A percentile compares a stretch with the other conserved stretches of the same genome.
Conservation (phyloP, 1,140 invertebrate genomes). For the Contarinia nasturtii region DNA sequence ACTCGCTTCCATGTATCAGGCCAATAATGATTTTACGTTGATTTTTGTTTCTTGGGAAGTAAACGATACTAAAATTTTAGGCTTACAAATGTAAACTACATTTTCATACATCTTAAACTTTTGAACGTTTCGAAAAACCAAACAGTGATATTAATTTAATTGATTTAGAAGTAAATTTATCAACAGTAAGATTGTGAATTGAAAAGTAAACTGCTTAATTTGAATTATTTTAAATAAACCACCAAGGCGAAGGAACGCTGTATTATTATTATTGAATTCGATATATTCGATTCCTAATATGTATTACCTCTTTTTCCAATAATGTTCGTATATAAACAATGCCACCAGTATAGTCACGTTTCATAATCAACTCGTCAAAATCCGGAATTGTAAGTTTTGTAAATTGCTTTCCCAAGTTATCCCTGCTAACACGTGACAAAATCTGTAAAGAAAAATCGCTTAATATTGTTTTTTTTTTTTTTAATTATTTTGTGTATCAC, state of each 20-base stretch:
- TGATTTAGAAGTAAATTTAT: no score
- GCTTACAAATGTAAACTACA: no score
- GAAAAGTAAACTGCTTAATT: no score
- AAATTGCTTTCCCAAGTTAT: conserved; percentile 25
- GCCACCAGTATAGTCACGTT: conserved; percentile 84
- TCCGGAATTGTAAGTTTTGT: conserved; percentile 39
- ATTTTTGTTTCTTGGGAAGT: no score
- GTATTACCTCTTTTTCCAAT: conserved; percentile 55
- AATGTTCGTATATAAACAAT: no score
- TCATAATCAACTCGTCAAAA: conserved; percentile 77
- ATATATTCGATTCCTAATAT: background rate
- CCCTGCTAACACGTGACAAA: conserved; percentile 48
- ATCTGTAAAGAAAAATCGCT: conserved; percentile 39
- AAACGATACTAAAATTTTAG: no score
- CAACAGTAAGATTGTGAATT: background rate
- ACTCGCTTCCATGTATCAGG: no score
- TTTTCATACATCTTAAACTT: no score
- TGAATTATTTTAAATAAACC: background rate
- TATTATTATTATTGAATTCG: conserved; percentile 1
- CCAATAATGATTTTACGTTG: no score
- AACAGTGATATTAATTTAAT: background rate
- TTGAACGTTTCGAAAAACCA: background rate
- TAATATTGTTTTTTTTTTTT: no score
- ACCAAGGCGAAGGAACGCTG: background rate
- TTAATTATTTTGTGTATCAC: no score